Evolutionary conservation across 2,113 vertebrate genomes (phyloP), one percentile per base, ranked within the genome.

Genomic region (Halichoerus grypus): DNA sequence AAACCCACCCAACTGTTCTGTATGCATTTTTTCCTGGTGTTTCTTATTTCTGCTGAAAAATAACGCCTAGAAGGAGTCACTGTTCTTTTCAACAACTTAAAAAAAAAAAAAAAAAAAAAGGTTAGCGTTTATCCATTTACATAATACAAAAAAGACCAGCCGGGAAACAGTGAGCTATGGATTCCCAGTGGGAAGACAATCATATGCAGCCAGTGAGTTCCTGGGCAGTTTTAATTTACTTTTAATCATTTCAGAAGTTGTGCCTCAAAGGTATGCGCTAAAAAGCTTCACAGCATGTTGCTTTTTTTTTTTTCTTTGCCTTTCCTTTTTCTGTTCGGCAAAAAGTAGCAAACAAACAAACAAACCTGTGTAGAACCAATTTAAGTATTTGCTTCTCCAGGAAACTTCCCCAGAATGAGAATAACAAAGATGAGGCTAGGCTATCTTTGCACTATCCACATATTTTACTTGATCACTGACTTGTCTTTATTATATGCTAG

Each of bases 171-270:
- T 65, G 51, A 94, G 93, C 96, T 82, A 57, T 55, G 74, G 42
- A 80, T 46, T 98, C 97, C 84, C 83, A 21, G 69, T 18, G 95
- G 97, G 98, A 97, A 98, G 87, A 91, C 86, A 90, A 49, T 97
- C 86, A 82, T 55, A 67, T 18, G 55, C 36, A 77, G 57, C 51
- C 88, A n/a, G n/a, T 6, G 46, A 88, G 57, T 42, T 93, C 97
- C 98, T 88, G 80, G 94, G 93, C 97, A 97, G 84, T 92, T 98
- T 98, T 98, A 97, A 98, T 98, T 98, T 97, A 96, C 94, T 98
- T 98, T 98, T 97, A 92, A 97, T 98, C 97, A 93, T 98, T 92
- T 97, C 87, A 67, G 74, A 97, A 97, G 84, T 84, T 33, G 1
- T 91, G 95, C 87, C 92, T 91, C 88, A 94, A 42, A 95, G 81